Evolutionary conservation across 2,888 invertebrate species (phyloP).

Genomic region (Pseudococcus viburni): DNA sequence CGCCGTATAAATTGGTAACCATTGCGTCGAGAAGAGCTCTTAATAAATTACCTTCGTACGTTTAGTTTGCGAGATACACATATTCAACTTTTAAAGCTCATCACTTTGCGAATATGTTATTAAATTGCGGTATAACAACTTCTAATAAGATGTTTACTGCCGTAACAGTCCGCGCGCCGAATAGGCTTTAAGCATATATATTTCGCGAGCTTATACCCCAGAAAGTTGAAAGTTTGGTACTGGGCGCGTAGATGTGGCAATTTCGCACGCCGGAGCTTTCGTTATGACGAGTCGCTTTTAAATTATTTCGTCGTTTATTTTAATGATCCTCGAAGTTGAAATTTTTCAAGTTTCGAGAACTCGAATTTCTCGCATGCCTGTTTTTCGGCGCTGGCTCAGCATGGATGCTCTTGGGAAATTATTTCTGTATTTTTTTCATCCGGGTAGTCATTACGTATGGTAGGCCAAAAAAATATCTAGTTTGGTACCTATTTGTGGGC

Average conservation of each 20-base stretch:
- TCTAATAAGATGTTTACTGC: slow-evolving; percentile 49
- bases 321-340: not conserved
- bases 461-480: too few species aligned
- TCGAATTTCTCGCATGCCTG: not conserved
- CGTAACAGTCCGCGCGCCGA: slow-evolving; percentile 36
- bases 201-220: slow-evolving; percentile 16
- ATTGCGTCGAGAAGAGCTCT: slow-evolving; percentile 41
- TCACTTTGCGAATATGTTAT: slow-evolving; percentile 44
- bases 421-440: too few species aligned
- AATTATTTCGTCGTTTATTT: slow-evolving; percentile 49
- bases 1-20: slow-evolving; percentile 13
- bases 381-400: too few species aligned
- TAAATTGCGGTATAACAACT: slow-evolving; percentile 44
- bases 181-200: slow-evolving; percentile 37
- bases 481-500: too few species aligned
- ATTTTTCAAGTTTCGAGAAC: not conserved
- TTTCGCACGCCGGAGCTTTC: slow-evolving; percentile 37
- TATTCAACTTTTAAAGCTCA: slow-evolving; percentile 47
- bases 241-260: not conserved
- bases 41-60: slow-evolving; percentile 24
- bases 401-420: too few species aligned
- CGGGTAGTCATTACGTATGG: too few species aligned
- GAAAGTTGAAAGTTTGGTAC: slow-evolving; percentile 19
- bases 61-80: slow-evolving; percentile 37
- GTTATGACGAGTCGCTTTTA: slow-evolving; percentile 41